A percentile compares a stretch with the other conserved stretches of the same genome.
Conservation (phyloP, 1,140 invertebrate species). For the Drosophila pseudoobscura region DNA sequence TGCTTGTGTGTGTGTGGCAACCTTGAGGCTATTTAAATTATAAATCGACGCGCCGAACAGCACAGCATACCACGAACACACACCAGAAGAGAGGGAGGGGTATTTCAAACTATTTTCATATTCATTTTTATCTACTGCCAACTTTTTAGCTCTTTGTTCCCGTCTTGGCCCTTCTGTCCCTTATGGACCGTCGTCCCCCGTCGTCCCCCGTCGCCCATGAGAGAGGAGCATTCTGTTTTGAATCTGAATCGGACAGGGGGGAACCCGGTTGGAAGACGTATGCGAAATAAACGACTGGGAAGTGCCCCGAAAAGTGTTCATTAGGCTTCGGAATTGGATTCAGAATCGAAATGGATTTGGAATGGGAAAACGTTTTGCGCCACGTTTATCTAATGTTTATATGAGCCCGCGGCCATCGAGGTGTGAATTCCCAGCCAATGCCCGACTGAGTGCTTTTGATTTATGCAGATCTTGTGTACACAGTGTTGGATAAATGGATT, state of each 20-base stretch:
- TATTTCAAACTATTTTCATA: constrained; percentile 79
- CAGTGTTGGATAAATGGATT: background rate
- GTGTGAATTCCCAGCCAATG: background rate
- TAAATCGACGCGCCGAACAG: constrained; percentile 63
- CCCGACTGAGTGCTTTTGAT: constrained; percentile 38
- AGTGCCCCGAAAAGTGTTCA: constrained; percentile 73
- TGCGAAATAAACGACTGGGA: constrained; percentile 76
- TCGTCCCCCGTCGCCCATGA: constrained; percentile 13
- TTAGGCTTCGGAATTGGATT: constrained; percentile 66
- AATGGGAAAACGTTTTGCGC: constrained; percentile 65
- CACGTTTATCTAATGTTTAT: constrained; percentile 77
- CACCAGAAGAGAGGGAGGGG: constrained; percentile 40
- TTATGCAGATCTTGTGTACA: constrained; percentile 31
- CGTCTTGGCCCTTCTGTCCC: background rate
- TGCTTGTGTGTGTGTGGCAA: constrained; percentile 51
- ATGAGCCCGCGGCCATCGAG: constrained; percentile 30
- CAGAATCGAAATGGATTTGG: constrained; percentile 33
- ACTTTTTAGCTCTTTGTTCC: constrained; percentile 60
- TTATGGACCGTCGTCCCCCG: background rate
- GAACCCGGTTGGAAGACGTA: constrained; percentile 55
- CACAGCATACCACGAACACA: constrained; percentile 3
- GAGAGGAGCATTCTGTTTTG: constrained; percentile 42
- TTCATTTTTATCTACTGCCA: constrained; percentile 78
- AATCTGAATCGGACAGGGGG: constrained; percentile 21
- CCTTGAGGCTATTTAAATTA: constrained; percentile 83